A percentile compares a stretch with the other conserved stretches of the same genome.
Evolutionary conservation across 2,797 vertebrate species (phyloP).

Genomic region (Phyllotis vaccarum): DNA sequence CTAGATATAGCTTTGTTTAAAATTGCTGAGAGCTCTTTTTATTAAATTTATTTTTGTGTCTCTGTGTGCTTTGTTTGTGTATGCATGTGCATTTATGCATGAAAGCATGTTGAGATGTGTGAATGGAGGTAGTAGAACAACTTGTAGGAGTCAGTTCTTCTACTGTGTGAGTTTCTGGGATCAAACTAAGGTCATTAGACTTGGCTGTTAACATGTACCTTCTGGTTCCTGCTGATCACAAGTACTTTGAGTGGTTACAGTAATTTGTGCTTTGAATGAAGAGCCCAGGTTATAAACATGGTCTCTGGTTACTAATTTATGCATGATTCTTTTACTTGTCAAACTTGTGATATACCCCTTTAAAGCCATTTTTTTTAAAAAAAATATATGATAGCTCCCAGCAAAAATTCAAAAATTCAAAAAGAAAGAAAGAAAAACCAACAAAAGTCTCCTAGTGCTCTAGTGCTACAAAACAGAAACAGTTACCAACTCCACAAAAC

Average conservation of each 20-base stretch:
- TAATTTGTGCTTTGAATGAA: constrained; percentile 24
- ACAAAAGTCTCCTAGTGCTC: neutral
- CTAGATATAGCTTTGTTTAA: constrained; percentile 50
- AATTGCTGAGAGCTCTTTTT: constrained; percentile 10
- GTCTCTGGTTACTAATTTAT: constrained; percentile 20
- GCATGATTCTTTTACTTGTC: neutral
- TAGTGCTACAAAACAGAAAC: no score
- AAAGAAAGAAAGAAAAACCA: constrained; percentile 61
- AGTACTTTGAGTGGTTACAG: constrained; percentile 19
- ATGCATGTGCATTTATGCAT: neutral
- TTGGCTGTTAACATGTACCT: neutral
- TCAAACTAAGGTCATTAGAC: neutral
- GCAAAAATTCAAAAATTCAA: constrained; percentile 14
- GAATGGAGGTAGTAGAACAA: neutral
- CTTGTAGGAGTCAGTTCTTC: neutral
- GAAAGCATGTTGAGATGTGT: neutral
- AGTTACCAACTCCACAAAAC: no score
- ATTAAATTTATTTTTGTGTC: neutral
- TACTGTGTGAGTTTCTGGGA: neutral
- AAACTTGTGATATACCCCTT: neutral
- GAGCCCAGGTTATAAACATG: constrained; percentile 1
- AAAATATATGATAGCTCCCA: constrained; percentile 8
- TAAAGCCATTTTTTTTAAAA: constrained; percentile 28
- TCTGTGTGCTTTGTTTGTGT: neutral
- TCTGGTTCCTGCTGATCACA: neutral